phyloP scores from a whole-genome alignment of 2,113 vertebrate genomes.

The Pan troglodytes region DNA sequence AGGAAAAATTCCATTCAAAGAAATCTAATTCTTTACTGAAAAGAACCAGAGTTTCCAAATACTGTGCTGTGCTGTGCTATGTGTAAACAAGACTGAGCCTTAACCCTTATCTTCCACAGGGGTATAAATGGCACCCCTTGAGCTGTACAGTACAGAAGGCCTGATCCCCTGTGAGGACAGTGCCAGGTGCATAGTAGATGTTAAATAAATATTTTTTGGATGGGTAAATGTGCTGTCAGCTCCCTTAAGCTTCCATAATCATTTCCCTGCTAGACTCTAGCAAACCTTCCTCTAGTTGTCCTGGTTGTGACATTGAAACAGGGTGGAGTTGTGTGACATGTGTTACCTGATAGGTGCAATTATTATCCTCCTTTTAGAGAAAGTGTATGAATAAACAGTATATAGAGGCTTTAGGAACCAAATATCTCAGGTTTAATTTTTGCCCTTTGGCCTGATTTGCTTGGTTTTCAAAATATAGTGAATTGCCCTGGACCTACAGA shows the following conservation, averaged over 20 bases:
- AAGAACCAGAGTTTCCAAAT: constrained; percentile 15
- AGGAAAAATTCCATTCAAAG: constrained; percentile 47
- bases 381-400: too few relatives aligned
- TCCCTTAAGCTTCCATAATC: neutral
- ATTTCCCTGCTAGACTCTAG: neutral
- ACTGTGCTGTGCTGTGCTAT: neutral
- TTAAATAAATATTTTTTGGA: neutral
- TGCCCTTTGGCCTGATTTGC: neutral
- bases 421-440: neutral
- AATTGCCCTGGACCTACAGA: neutral
- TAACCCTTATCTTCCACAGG: neutral
- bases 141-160: neutral
- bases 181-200: neutral
- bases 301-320: neutral
- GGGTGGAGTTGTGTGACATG: neutral
- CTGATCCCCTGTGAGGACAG: too few relatives aligned
- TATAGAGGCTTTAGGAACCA: neutral
- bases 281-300: neutral
- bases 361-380: neutral
- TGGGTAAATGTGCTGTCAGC: neutral
- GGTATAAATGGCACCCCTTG: neutral
- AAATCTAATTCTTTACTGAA: neutral
- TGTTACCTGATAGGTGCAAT: neutral
- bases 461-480: neutral
- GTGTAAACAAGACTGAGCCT: neutral